Base-by-base conservation (phyloP, 2,113 vertebrate species). In the Scopus umbretta region DNA sequence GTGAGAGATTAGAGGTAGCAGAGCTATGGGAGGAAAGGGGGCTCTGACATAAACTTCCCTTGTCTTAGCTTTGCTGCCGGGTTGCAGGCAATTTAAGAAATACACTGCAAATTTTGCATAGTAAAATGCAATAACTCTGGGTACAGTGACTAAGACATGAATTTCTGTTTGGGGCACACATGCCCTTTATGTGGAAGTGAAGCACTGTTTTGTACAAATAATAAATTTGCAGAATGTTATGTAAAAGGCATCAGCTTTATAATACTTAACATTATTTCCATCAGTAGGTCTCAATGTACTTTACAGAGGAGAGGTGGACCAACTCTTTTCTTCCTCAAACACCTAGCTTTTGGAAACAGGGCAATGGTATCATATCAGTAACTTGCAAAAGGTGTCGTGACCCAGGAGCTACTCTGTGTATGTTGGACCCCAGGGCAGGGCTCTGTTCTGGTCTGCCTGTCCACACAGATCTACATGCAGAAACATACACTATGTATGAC, bases 351-450 rank as follows among this genome's bases (percentile, higher is more conserved):
- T 56, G 11, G 25, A 34, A 83, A 22, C 6, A 36, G 27, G 45
- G 12, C 34, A 38, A 29, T 32, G 13, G 10, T 16, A 14, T 13
- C 0, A 0, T 56, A 10, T 38, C 25, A 50, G 10, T 62, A 74
- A 49, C 52, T 82, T 47, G 36, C 4, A 50, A 36, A 61, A 72
- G 9, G 7, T 72, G 10, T 34, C 18, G 18, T 42, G 65, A 47
- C 21, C 8, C 6, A 18, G 42, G 22, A 36, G 11, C 19, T 81
- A 21, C 74, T n/a, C 8, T 52, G 16, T 56, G 34, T 6, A 1
- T 34, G 21, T 16, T 62, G 68, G 50, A 80, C 3, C 26, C 10
- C 27, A 61, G 45, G 25, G 32, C 42, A 75, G 56, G 32, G 23
- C 42, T 63, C 26, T 50, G 2, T 52, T 29, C 14, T 23, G 38